A percentile compares a stretch with the other conserved stretches of the same genome.
Evolutionary conservation across 2,113 vertebrate species (phyloP).

Genomic region (Dascyllus trimaculatus): DNA sequence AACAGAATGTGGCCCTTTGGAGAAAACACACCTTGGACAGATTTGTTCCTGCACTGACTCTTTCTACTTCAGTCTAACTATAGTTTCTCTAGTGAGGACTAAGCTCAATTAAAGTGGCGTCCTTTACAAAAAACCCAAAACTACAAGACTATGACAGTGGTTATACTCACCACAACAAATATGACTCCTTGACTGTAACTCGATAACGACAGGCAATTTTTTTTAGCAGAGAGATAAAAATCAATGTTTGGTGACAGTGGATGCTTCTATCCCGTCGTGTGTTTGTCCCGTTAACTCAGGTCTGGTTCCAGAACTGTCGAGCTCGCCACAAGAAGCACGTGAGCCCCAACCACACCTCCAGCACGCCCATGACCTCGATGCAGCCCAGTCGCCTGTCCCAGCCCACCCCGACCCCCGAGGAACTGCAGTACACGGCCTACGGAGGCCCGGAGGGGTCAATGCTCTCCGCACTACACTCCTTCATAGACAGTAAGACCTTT

Average conservation of each 20-base stretch:
- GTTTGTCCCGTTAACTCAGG: conserved; percentile 80
- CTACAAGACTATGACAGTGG: too few species aligned
- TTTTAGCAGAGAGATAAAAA: neutral
- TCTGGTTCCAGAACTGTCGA: conserved; percentile 98
- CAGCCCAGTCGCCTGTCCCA: conserved; percentile 89
- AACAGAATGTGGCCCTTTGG: neutral
- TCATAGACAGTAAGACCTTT: conserved; percentile 89
- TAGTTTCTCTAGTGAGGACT: too few species aligned
- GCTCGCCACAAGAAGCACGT: conserved; percentile 97
- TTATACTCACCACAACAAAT: neutral
- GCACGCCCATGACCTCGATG: conserved; percentile 86
- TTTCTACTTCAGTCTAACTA: too few species aligned
- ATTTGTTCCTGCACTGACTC: neutral
- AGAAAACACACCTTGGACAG: neutral
- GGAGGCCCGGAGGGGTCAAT: conserved; percentile 91
- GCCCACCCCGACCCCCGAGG: conserved; percentile 89
- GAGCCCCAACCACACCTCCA: conserved; percentile 90
- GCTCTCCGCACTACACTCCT: conserved; percentile 92
- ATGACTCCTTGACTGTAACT: neutral
- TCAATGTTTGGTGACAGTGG: neutral
- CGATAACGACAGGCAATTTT: accelerated
- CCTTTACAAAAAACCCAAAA: too few species aligned
- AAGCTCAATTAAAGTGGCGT: too few species aligned
- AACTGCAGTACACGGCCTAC: conserved; percentile 91
- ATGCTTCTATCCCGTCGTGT: neutral